Base-by-base conservation (phyloP, 1,140 invertebrate species). In the Matsumurasca onukii region DNA sequence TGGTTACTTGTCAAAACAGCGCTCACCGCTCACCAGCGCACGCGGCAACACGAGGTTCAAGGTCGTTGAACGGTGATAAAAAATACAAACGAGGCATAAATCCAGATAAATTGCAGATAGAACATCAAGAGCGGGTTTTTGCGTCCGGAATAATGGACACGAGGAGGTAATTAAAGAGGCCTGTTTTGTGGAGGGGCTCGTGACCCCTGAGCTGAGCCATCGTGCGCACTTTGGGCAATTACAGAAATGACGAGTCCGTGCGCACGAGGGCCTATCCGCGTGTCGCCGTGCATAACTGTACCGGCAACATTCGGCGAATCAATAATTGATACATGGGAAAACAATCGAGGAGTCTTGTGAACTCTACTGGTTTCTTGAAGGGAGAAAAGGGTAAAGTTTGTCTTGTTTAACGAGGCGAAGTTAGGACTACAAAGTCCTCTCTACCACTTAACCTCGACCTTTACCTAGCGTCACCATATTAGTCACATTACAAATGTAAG, bases 81-180 rank as follows among this genome's bases (percentile, higher is more conserved):
- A 59, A 59, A 25, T 27, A 59, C 49, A 51, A 51, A 51, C 3
- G 3, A 51, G 49, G 24, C 24, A 59, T 59, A 59, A 59, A 59
- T 59, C 55, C 55, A 12, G 22, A 51, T 51, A 51, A 51, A 59
- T 27, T 59, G 22, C 25, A 24, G 55, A 59, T 59, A 29, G 55
- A 59, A 3, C 55, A 59, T 59, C 30, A 59, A 59, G 55, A 59
- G 55, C n/a, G 15, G n/a, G 55, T 59, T 59, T 59, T 59, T 59
- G 55, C 22, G 34, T 5, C 49, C 22, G 55, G 3, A 20, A 20
- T n/a, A n/a, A 29, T 27, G 55, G 55, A 2, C 55, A 25, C 55
- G 55, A 29, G 30, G 55, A 29, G 22, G 55, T 59, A 27, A 59
- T 59, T 59, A 59, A 59, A 25, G 20, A 20, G 12, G 20, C 20